Percentiles rank a stretch among this genome's conserved stretches.
Conservation (phyloP, 2,113 vertebrate genomes). For the Gnathonemus echidnorhynchus region DNA sequence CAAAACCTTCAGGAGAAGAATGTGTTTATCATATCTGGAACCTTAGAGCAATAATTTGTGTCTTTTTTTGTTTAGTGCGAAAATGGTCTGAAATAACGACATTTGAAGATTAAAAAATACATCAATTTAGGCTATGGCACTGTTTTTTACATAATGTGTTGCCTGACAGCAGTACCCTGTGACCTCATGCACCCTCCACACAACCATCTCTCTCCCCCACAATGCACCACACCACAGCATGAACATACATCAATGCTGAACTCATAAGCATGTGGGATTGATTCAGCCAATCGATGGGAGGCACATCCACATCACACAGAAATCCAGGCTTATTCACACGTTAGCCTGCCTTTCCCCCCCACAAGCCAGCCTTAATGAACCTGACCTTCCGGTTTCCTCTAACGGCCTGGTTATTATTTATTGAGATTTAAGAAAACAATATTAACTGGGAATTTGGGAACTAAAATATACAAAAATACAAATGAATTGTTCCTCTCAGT, state of each 20-base stretch:
- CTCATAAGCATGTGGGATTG: conserved; percentile 12
- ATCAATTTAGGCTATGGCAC: neutral
- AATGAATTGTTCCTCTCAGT: neutral
- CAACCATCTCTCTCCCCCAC: neutral
- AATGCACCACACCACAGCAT: neutral
- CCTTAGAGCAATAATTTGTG: neutral
- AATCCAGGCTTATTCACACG: neutral
- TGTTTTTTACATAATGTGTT: neutral
- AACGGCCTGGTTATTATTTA: neutral
- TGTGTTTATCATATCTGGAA: neutral
- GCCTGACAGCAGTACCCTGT: neutral
- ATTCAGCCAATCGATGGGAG: neutral
- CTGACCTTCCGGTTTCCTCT: neutral
- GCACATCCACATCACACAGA: neutral
- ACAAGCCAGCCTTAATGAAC: neutral
- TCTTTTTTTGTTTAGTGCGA: neutral
- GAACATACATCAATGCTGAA: neutral
- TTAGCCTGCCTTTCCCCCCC: neutral
- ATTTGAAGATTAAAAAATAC: neutral
- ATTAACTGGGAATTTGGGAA: conserved; percentile 8
- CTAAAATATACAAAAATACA: neutral
- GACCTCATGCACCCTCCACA: neutral
- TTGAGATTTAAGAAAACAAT: neutral
- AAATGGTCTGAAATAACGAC: neutral
- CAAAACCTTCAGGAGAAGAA: neutral